Percentiles rank a stretch among this genome's conserved stretches.
These are phyloP conservation scores for Matsumyia berberina DNA, from an alignment of 2,888 invertebrate genomes.

Conservation along the genomic window DNA sequence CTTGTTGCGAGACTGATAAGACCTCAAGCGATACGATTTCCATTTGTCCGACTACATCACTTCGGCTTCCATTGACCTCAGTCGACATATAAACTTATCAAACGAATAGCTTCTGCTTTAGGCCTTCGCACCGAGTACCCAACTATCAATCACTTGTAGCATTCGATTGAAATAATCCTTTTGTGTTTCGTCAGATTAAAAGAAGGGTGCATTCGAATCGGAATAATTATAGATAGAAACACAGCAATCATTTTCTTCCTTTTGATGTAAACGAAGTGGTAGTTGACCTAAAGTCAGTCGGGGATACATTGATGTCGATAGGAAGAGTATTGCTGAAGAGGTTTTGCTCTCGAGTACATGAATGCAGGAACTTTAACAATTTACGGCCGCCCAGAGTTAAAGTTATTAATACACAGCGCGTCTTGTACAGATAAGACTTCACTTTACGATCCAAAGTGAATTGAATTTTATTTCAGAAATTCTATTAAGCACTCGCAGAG, in stretches of 20 bases:
- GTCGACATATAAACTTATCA: constrained; percentile 21
- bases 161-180: constrained; percentile 31
- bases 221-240: constrained; percentile 28
- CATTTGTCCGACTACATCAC: constrained; percentile 15
- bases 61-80: constrained; percentile 48
- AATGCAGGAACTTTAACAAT: constrained; percentile 21
- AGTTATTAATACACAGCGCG: constrained; percentile 37
- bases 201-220: constrained; percentile 4
- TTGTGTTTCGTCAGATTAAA: constrained; percentile 27
- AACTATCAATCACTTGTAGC: constrained; percentile 55
- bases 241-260: constrained; percentile 12
- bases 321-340: constrained; percentile 9
- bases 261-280: constrained; percentile 48
- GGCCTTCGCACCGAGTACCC: constrained; percentile 6
- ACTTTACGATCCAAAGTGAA: constrained; percentile 9
- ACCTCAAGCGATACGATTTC: constrained; percentile 14
- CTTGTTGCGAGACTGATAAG: constrained; percentile 47
- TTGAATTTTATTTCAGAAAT: constrained; percentile 36
- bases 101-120: constrained; percentile 14
- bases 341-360: background rate
- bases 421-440: constrained; percentile 27
- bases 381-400: constrained; percentile 44
- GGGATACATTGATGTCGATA: constrained; percentile 49
- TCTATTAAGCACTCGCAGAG: constrained; percentile 30
- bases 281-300: constrained; percentile 60